These are phyloP conservation scores for Macrophya annulata DNA, from an alignment of 2,888 invertebrate genomes.

Conservation along the genomic window DNA sequence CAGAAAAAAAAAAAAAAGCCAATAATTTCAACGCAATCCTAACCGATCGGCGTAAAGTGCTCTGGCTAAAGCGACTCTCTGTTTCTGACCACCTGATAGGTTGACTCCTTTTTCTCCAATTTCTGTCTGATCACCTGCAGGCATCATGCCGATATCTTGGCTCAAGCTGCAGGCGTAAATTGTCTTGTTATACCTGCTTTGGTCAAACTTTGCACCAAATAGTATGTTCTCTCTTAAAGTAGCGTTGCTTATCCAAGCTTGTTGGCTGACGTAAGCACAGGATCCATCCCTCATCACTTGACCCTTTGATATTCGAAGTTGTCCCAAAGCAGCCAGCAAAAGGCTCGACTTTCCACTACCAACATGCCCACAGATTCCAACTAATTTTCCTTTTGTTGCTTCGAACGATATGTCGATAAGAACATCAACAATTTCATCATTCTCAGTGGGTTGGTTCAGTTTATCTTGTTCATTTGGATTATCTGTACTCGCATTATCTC, in stretches of 20 bases:
- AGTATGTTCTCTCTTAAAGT: slow-evolving; percentile 84
- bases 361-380: slow-evolving; percentile 83
- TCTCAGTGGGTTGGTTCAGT: slow-evolving; percentile 57
- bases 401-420: slow-evolving; percentile 73
- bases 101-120: slow-evolving; percentile 82
- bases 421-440: slow-evolving; percentile 62
- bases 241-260: slow-evolving; percentile 85
- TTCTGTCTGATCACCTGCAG: slow-evolving; percentile 83
- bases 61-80: slow-evolving; percentile 82
- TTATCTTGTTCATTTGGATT: slow-evolving; percentile 52
- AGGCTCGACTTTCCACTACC: slow-evolving; percentile 83
- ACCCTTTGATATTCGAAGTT: slow-evolving; percentile 78
- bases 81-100: slow-evolving; percentile 82
- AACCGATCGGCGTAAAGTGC: slow-evolving; percentile 81
- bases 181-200: slow-evolving; percentile 81
- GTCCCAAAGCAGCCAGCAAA: slow-evolving; percentile 81
- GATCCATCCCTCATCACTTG: slow-evolving; percentile 80
- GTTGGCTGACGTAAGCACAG: slow-evolving; percentile 82
- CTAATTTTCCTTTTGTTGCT: slow-evolving; percentile 78
- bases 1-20: neutral
- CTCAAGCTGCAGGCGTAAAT: slow-evolving; percentile 81
- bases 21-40: slow-evolving; percentile 36
- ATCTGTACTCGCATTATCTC: neutral
- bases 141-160: slow-evolving; percentile 81
- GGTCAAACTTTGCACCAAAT: slow-evolving; percentile 82